Evolutionary conservation across 2,113 vertebrate species (phyloP).

Genomic region (Cyanistes caeruleus): DNA sequence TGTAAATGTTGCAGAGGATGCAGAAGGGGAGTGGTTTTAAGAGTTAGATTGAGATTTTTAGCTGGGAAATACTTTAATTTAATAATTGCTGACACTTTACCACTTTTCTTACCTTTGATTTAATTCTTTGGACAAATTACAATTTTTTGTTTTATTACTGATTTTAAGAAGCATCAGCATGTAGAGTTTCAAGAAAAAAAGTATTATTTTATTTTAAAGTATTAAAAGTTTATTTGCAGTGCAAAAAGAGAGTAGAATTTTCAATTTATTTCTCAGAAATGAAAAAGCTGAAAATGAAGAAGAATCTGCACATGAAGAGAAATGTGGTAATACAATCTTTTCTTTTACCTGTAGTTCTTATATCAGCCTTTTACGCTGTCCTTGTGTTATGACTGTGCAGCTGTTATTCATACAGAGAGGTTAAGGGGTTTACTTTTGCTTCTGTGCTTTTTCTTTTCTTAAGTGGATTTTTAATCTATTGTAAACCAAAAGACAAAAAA

Average conservation of each 20-base stretch:
- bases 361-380: background rate
- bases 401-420: background rate
- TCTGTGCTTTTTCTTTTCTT: background rate
- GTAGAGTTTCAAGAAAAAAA: background rate
- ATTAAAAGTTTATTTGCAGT: background rate
- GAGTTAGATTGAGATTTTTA: background rate
- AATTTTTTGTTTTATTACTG: background rate
- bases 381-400: background rate
- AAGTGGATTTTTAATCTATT: background rate
- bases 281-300: conserved; percentile 39
- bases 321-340: conserved; percentile 65
- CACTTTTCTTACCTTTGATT: background rate
- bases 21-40: background rate
- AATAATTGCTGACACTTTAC: background rate
- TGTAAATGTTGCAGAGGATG: background rate
- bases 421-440: background rate
- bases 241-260: background rate
- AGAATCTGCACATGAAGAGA: conserved; percentile 34
- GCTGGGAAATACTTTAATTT: background rate
- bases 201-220: no score
- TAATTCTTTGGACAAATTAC: background rate
- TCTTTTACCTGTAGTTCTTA: background rate
- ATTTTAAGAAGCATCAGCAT: background rate
- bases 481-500: background rate
- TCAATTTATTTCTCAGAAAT: conserved; percentile 17